Evolutionary conservation across 2,888 invertebrate genomes (phyloP), one percentile per base, ranked within the genome.

Genomic region (Phanerotoma sp.): DNA sequence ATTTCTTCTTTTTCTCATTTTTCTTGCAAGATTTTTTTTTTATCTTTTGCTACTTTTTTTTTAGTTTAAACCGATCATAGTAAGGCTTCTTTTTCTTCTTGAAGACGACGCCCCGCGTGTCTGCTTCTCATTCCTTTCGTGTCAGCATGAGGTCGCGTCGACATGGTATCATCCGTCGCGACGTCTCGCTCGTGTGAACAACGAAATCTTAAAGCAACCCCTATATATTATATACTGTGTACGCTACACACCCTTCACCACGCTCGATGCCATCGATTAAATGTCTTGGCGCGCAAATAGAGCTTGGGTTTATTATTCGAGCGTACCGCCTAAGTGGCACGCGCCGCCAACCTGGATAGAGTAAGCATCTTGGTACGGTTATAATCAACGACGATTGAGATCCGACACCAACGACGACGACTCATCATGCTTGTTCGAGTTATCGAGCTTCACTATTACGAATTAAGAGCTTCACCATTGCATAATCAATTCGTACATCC

Each of bases 81-180:
- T 13, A 50, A 10, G 54, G 48, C 48, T 49, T 49, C 49, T 18
- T 35, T 49, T 44, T 18, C 49, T 42, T 42, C 47, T 38, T 49
- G 54, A 49, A 35, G 44, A 54, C 49, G 32, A 25, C 49, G 35
- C 18, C 42, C 35, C 37, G 28, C 54, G 44, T 28, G 33, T 40
- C 25, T 40, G 22, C 37, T 21, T 28, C 30, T 13, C 30, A 28
- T 54, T 35, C 9, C 25, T 25, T 33, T 48, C 38, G 22, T 48
- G 54, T 54, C 48, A 54, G 28, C 47, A 16, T 21, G 46, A 47
- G 18, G 37, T 35, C 47, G 47, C 22, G 37, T 25, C 25, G 47
- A 47, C 47, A 10, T 47, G 22, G 47, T 37, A 35, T 47, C 46
- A 47, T 22, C 35, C 46, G 33, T 25, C 22, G 38, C 37, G 18